These are phyloP conservation scores for Drosophila paramelanica DNA, from an alignment of 2,888 invertebrate genomes.

Conservation along the genomic window DNA sequence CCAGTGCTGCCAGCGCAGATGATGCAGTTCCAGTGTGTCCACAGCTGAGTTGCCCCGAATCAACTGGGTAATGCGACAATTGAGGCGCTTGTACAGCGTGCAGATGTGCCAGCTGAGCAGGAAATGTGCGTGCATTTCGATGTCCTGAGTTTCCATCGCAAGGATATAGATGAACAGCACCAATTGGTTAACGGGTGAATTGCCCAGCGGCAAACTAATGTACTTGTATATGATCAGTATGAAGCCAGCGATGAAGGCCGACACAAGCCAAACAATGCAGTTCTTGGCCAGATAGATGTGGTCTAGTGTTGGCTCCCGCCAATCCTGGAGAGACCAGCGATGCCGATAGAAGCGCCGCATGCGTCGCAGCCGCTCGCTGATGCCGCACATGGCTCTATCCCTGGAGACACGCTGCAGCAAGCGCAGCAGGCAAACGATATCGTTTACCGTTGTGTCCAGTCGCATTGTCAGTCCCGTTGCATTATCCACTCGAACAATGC, in stretches of 20 bases:
- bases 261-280: constrained; percentile 10
- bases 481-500: background rate
- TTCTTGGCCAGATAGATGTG: constrained; percentile 33
- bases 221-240: background rate
- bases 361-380: constrained; percentile 8
- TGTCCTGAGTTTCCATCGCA: constrained; percentile 10
- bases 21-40: constrained; percentile 34
- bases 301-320: background rate
- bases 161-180: background rate
- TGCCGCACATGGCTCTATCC: constrained; percentile 16
- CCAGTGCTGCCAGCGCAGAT: constrained; percentile 41
- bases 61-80: constrained; percentile 17
- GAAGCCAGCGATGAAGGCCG: background rate
- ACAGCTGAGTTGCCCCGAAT: background rate
- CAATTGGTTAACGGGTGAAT: fast-evolving
- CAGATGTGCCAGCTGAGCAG: constrained; percentile 39
- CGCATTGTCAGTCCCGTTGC: background rate
- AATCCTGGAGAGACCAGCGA: background rate
- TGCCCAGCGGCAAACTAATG: fast-evolving
- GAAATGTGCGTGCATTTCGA: constrained; percentile 36
- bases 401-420: constrained; percentile 25
- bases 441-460: constrained; percentile 14
- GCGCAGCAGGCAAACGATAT: constrained; percentile 27
- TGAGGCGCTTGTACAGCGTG: constrained; percentile 12
- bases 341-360: constrained; percentile 20